Base-by-base conservation (phyloP, 2,888 invertebrate genomes). In the Drosophila glabriapex region DNA sequence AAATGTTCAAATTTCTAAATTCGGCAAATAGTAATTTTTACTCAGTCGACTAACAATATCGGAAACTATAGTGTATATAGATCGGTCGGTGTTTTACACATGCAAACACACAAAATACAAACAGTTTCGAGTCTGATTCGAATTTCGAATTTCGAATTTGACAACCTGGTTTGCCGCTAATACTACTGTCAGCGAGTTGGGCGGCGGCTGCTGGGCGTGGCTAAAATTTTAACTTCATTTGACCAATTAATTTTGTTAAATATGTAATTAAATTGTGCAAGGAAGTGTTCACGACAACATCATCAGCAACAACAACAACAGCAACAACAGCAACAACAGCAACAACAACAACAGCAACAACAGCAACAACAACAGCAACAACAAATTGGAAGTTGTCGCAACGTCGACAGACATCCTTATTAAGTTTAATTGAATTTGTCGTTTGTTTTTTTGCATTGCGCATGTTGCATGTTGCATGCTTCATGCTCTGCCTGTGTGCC, bases 391-490 rank as follows among this genome's bases (percentile, higher is more conserved):
- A 77, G 61, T 68, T 50, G 53, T 68, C 59, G 54, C 43, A 50
- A 64, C 58, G 41, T 65, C 53, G 59, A 37, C 64, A 76, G 78
- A 86, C 85, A 85, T 85, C 85, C 85, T 85, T 89, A 89, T 85
- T 85, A 85, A 85, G 62, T 90, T 85, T 90, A 80, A 85, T 85
- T 85, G 83, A 89, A 90, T 85, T 85, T 84, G 79, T 71, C 71
- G 83, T 88, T 85, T 83, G 67, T 56, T 25, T 82, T 78, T 80
- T 67, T 70, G 39, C 59, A 59, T 73, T 58, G 78, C 56, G 68
- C 64, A 69, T 78, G 66, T 67, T 69, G 73, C 61, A 55, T 73
- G 68, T 77, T 67, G 65, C 68, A 62, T 73, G 62, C 64, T 63
- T 77, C 54, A 55, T 73, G 62, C 68, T 62, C 66, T 72, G 25